phyloP scores from a whole-genome alignment of 2,797 vertebrate species.

The Helostoma temminkii region DNA sequence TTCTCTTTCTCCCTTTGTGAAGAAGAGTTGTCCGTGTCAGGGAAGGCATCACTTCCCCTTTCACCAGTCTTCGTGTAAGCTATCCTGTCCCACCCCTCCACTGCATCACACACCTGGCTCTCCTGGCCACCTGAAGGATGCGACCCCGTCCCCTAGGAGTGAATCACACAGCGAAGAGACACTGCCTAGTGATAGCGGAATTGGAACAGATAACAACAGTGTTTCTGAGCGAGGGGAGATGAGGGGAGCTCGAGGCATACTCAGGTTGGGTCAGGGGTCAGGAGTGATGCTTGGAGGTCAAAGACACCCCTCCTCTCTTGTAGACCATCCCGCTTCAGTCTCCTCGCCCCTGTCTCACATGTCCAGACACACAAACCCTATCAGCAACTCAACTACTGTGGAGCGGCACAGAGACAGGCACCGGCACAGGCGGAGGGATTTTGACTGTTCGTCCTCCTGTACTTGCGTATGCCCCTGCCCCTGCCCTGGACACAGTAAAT shows the following conservation, averaged over 20 bases:
- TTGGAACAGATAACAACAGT: conserved; percentile 94
- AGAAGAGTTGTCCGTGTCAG: conserved; percentile 91
- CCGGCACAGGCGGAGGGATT: conserved; percentile 91
- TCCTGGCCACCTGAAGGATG: conserved; percentile 92
- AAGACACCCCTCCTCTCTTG: conserved; percentile 80
- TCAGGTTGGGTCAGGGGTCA: conserved; percentile 69
- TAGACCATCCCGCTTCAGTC: conserved; percentile 85
- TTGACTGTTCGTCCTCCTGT: conserved; percentile 83
- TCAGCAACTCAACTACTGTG: conserved; percentile 53
- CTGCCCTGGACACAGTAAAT: conserved; percentile 76
- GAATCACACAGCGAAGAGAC: conserved; percentile 95
- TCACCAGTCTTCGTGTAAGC: conserved; percentile 84
- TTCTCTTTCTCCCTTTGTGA: conserved; percentile 89
- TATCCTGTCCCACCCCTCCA: conserved; percentile 69
- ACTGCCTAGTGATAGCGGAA: conserved; percentile 93
- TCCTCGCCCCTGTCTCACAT: conserved; percentile 68
- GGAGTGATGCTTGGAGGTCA: conserved; percentile 69
- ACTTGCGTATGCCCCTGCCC: conserved; percentile 72
- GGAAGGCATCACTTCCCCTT: conserved; percentile 86
- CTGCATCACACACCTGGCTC: conserved; percentile 86
- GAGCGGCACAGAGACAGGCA: conserved; percentile 91
- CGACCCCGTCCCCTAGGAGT: conserved; percentile 92
- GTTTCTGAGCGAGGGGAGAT: conserved; percentile 92
- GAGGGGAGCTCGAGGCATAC: conserved; percentile 70
- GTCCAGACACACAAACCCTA: conserved; percentile 73